Conservation (phyloP, 2,797 vertebrate species). For the Neosilurus hyrtlii region DNA sequence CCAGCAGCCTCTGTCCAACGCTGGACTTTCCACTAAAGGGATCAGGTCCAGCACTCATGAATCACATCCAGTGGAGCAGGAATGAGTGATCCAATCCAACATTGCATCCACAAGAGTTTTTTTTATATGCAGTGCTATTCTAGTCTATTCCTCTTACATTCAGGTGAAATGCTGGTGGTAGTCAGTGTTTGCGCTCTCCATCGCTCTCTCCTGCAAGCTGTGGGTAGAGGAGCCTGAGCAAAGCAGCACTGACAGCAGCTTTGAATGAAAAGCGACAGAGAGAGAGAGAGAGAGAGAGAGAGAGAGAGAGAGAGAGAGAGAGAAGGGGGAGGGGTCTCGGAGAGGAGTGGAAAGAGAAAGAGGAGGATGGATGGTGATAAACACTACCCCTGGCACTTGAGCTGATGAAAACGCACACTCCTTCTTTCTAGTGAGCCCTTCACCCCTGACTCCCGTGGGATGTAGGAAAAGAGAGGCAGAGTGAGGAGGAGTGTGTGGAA, state of each 20-base stretch:
- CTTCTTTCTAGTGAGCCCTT: conserved; percentile 41
- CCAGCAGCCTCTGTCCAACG: conserved; percentile 18
- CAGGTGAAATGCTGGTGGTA: conserved; percentile 25
- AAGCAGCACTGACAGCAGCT: conserved; percentile 45
- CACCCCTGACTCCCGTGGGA: conserved; percentile 43
- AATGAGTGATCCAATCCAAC: conserved; percentile 1
- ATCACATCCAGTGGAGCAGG: conserved; percentile 1
- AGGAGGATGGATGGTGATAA: conserved; percentile 61
- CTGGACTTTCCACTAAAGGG: conserved; percentile 18
- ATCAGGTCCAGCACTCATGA: conserved; percentile 12
- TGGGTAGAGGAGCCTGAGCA: conserved; percentile 35
- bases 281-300: conserved; percentile 41
- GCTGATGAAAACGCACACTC: conserved; percentile 49
- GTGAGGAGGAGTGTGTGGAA: conserved; percentile 1
- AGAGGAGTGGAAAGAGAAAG: conserved; percentile 25
- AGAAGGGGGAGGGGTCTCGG: conserved; percentile 16
- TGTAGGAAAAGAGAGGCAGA: conserved; percentile 14
- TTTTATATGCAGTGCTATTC: neutral
- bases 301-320: neutral
- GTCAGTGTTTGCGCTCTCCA: conserved; percentile 45
- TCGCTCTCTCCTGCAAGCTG: conserved; percentile 33
- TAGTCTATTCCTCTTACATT: neutral
- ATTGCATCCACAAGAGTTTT: conserved; percentile 14
- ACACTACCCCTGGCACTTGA: conserved; percentile 59
- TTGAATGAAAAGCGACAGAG: conserved; percentile 44